Base-by-base conservation (phyloP, 2,113 vertebrate species). In the Lontra canadensis region DNA sequence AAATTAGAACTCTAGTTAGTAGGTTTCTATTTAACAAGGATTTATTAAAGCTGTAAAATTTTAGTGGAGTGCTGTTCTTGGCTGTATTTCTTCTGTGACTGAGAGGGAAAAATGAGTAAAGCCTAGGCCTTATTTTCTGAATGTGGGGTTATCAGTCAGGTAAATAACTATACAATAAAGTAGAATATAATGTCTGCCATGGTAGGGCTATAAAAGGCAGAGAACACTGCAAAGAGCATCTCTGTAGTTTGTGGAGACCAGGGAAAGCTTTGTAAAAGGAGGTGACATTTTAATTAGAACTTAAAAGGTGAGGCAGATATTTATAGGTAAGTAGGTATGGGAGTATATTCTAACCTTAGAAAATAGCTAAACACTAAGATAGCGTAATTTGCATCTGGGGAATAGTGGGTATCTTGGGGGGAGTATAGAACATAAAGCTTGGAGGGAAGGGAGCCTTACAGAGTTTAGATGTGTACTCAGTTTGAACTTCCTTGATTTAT, bases 261-360 rank as follows among this genome's bases (percentile, higher is more conserved):
- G 3, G n/a, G 31, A 34, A 31, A n/a, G 3, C 44, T 47, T 69
- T 49, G 47, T 85, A 42, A 69, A 69, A 61, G 29, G n/a, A 92
- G 57, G 47, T 91, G n/a, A 49, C 52, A 42, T 52, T 84, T 95
- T 63, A 94, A 88, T 84, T 84, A 80, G 93, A 76, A 78, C 23
- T 39, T 88, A 80, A 89, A 52, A 93, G 55, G 20, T 85, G 82
- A 88, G 55, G 31, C 9, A 49, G 4, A 44, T 57, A n/a, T 34
- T 67, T 80, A 82, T 63, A 78, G n/a, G 55, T 39, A 89, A 39
- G 79, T 42, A 82, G 55, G n/a, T 87, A 83, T 15, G 7, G 23
- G 49, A 52, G 71, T 84, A 4, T 79, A 88, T 65, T 94, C n/a
- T 59, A 85, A 96, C 44, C 47, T 90, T 44, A 84, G 14, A 55